phyloP scores from a whole-genome alignment of 2,113 vertebrate species.

The Oxyura jamaicensis region DNA sequence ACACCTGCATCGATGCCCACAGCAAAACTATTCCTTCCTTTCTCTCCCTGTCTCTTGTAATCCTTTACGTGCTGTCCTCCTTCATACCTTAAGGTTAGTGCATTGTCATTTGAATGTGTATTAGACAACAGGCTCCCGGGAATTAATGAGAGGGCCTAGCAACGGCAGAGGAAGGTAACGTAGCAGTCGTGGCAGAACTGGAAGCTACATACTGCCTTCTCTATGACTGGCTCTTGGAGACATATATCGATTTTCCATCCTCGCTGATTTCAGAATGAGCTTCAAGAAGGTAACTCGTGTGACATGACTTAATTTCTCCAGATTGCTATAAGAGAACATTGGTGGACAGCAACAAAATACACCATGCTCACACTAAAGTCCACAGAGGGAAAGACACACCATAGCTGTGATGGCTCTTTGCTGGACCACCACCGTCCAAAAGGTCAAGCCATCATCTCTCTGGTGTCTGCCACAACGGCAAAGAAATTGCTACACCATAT shows the following conservation, averaged over 20 bases:
- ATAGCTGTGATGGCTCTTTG: background rate
- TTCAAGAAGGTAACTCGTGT: background rate
- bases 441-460: background rate
- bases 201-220: background rate
- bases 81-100: background rate
- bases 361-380: background rate
- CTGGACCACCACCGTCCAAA: background rate
- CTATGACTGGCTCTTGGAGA: background rate
- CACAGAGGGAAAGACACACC: background rate
- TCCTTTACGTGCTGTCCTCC: background rate
- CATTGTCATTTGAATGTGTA: background rate
- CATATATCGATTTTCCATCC: background rate
- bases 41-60: background rate
- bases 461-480: background rate
- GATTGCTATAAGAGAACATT: rapidly evolving
- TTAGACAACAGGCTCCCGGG: background rate
- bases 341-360: background rate
- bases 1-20: background rate
- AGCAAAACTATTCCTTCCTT: background rate
- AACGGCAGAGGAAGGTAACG: background rate
- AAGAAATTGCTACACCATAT: background rate
- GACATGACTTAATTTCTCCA: background rate
- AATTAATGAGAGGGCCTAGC: background rate
- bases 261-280: background rate
- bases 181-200: background rate